Evolutionary conservation across 2,797 vertebrate genomes (phyloP).

Genomic region (Takifugu rubripes): DNA sequence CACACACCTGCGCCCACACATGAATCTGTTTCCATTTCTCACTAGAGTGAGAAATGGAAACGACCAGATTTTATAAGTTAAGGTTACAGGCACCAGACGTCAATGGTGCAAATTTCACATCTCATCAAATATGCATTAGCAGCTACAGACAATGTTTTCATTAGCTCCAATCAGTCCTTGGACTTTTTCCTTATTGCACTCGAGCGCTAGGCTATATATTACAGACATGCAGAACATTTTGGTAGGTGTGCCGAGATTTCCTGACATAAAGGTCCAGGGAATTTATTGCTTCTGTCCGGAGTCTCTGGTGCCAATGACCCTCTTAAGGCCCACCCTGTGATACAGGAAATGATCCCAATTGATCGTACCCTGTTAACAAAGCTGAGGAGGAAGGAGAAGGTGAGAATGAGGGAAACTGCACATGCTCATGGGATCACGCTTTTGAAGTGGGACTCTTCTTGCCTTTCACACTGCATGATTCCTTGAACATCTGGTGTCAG

Average conservation of each 20-base stretch:
- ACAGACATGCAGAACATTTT: conserved; percentile 7
- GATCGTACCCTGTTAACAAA: conserved; percentile 57
- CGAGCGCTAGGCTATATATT: conserved; percentile 18
- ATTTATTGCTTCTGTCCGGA: conserved; percentile 15
- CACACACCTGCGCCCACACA: conserved; percentile 21
- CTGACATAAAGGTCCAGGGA: conserved; percentile 21
- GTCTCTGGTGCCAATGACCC: conserved; percentile 36
- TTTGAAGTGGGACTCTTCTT: background rate
- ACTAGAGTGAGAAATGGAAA: conserved; percentile 12
- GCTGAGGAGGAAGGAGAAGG: conserved; percentile 32
- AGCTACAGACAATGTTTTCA: conserved; percentile 7
- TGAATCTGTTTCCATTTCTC: conserved; percentile 55
- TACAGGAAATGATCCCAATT: conserved; percentile 61
- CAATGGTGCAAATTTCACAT: background rate
- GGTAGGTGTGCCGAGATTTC: conserved; percentile 36
- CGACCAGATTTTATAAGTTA: conserved; percentile 2
- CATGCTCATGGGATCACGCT: background rate
- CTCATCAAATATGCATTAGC: conserved; percentile 23
- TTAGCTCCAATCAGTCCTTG: conserved; percentile 2
- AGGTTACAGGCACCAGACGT: conserved; percentile 10
- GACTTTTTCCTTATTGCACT: conserved; percentile 33
- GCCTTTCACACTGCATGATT: conserved; percentile 7
- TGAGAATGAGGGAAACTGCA: conserved; percentile 53
- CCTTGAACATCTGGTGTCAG: no score
- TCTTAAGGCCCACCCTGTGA: conserved; percentile 58